Evolutionary conservation across 1,140 invertebrate species (phyloP).

Genomic region (Macrobrachium nipponense): DNA sequence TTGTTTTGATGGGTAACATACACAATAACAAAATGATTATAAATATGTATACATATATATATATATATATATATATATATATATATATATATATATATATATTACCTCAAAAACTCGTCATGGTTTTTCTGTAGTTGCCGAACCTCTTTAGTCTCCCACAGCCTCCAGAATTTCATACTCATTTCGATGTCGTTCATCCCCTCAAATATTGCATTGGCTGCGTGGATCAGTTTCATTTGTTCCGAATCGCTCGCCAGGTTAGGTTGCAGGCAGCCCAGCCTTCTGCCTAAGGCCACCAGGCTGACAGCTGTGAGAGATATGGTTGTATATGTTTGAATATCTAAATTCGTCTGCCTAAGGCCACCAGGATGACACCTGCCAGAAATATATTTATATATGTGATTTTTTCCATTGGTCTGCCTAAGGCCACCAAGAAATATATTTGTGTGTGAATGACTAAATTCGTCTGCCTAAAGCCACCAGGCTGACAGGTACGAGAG

Average conservation of each 20-base stretch:
- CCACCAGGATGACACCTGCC: background rate
- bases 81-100: background rate
- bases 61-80: background rate
- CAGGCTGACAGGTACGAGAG: too few species aligned
- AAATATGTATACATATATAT: background rate
- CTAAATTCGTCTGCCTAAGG: background rate
- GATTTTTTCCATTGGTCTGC: too few species aligned
- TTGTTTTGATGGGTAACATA: too few species aligned
- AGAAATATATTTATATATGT: too few species aligned
- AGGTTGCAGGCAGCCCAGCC: constrained; percentile 33
- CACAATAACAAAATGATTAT: too few species aligned
- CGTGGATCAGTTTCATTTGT: constrained; percentile 27
- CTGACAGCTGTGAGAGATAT: constrained; percentile 20
- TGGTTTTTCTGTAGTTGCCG: constrained; percentile 24
- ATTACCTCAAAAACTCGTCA: constrained; percentile 22
- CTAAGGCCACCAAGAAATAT: too few species aligned
- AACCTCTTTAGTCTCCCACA: constrained; percentile 9
- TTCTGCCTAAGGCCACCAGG: constrained; percentile 29
- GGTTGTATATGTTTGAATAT: background rate
- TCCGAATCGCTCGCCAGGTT: constrained; percentile 17
- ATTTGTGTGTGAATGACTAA: background rate
- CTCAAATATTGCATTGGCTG: constrained; percentile 25
- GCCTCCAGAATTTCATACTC: constrained; percentile 5
- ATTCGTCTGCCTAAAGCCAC: too few species aligned
- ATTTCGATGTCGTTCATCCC: constrained; percentile 27